Evolutionary conservation across 2,888 invertebrate species (phyloP).

Genomic region (Andrena bucephala): DNA sequence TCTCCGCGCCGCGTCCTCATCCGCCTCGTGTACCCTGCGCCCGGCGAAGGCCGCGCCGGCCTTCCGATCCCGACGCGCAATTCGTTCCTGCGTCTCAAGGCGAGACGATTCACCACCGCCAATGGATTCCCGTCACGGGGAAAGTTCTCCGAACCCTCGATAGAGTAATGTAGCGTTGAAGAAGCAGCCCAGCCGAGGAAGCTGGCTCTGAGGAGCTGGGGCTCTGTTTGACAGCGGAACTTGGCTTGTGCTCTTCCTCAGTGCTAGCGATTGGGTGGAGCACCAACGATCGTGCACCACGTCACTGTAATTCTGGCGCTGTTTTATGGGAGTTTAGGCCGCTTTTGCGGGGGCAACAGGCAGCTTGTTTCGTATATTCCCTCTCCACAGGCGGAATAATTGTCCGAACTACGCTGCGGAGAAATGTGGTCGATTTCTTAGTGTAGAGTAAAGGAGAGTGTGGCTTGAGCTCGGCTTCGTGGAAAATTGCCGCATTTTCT

Average conservation of each 20-base stretch:
- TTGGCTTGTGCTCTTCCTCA: neutral
- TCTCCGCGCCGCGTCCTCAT: slow-evolving; percentile 26
- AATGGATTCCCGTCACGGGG: neutral
- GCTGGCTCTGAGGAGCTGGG: neutral
- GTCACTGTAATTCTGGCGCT: no score
- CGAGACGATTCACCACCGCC: neutral
- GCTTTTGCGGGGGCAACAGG: no score
- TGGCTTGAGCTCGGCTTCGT: no score
- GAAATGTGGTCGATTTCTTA: no score
- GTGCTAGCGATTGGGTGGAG: no score
- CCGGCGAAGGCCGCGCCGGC: slow-evolving; percentile 23
- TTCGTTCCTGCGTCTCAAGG: slow-evolving; percentile 28
- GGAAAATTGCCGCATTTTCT: no score
- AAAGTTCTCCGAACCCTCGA: neutral
- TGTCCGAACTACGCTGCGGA: no score
- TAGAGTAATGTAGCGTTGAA: neutral
- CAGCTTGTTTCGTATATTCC: no score
- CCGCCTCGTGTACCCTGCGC: slow-evolving; percentile 8
- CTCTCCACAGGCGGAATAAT: no score
- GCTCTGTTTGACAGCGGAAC: neutral
- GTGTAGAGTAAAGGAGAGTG: no score
- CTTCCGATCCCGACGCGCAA: slow-evolving; percentile 35
- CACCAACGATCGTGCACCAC: no score
- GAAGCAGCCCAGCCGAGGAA: neutral
- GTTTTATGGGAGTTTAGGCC: no score